Base-by-base conservation (phyloP, 2,888 invertebrate genomes). In the Flabesymbios commensalis region DNA sequence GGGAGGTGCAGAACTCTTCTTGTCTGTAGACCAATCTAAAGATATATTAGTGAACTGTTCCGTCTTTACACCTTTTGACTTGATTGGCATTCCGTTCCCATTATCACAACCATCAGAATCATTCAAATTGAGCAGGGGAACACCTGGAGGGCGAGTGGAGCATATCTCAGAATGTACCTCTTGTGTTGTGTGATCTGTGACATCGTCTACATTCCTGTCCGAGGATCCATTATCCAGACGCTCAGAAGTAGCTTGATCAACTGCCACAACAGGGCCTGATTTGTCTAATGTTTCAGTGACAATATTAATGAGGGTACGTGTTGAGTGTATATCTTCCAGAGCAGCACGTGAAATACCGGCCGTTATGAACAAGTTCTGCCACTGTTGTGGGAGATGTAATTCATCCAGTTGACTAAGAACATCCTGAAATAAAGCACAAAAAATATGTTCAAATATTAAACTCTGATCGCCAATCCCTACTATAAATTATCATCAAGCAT, bases 301-400 rank as follows among this genome's bases (percentile, higher is more conserved):
- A 14, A 78, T 64, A 29, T 72, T 70, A 17, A 78, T 74, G 47
- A 77, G 72, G 32, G 72, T 73, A 5, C 78, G 68, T 4, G 78
- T 72, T 14, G 77, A 75, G 32, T 75, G 66, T 22, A 76, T 60
- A 63, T 77, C 71, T 28, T 76, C 73, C 17, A 77, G 68, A 5
- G 74, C 74, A 24, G 70, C 71, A n/a, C 64, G 52, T 3, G 76
- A 74, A 5, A 76, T 68, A 24, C 75, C 74, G 3, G 77, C 75
- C 45, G 71, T 72, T 39, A 70, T 61, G 58, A 77, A 75, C 24
- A 77, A 63, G 7, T 69, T 69, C 60, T 72, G 66, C 77, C 76
- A 78, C 28, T 74, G 75, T 14, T 73, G 66, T 14, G 76, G 75
- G 48, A 76, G 74, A 1, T 76, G 70, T 24, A 78, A 68, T 29